Evolutionary conservation across 2,113 vertebrate species (phyloP).

Genomic region (Alectura lathami): DNA sequence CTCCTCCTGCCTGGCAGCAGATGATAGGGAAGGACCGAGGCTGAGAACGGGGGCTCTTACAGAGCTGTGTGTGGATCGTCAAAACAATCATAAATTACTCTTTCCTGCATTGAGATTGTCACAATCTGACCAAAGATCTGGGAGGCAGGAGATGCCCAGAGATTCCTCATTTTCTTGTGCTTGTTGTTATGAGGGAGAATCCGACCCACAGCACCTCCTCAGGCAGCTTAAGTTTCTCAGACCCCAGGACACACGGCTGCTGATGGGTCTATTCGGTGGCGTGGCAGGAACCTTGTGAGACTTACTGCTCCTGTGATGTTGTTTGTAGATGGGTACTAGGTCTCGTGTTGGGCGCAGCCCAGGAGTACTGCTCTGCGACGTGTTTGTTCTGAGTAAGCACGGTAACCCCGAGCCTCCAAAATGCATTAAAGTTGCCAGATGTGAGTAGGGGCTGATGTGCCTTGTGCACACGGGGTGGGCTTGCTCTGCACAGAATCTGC

Average conservation of each 20-base stretch:
- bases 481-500: not conserved
- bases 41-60: not conserved
- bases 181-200: not conserved
- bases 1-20: not conserved
- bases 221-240: not conserved
- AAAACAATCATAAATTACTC: not conserved
- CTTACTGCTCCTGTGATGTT: not conserved
- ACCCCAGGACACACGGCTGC: not conserved
- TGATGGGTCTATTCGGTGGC: not conserved
- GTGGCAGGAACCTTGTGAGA: not conserved
- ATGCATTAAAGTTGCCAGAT: not conserved
- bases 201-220: not conserved
- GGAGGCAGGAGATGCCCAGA: not conserved
- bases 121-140: not conserved
- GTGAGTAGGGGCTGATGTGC: not conserved
- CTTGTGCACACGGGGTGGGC: fast-evolving
- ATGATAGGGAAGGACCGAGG: not conserved
- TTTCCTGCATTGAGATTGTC: not conserved
- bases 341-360: not conserved
- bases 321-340: not conserved
- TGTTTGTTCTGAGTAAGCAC: not conserved
- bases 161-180: not conserved
- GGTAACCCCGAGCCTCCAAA: not conserved
- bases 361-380: not conserved
- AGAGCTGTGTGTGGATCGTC: not conserved